Conservation (phyloP, 2,797 vertebrate species). For the Acipenser oxyrinchus region DNA sequence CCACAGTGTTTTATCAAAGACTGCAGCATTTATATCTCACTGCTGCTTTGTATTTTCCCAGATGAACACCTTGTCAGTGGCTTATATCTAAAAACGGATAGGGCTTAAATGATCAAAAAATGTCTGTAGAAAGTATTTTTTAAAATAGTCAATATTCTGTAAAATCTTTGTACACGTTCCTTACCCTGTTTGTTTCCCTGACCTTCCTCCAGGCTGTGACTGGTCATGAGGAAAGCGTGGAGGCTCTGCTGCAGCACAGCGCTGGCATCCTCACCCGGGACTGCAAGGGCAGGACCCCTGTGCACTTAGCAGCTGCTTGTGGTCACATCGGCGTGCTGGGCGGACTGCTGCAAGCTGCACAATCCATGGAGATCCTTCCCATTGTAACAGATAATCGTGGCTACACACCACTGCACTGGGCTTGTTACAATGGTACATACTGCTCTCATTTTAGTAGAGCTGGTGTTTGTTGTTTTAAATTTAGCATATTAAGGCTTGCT, state of each 20-base stretch:
- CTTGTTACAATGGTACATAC: slow-evolving; percentile 89
- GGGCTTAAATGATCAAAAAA: too few species aligned
- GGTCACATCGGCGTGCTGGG: slow-evolving; percentile 90
- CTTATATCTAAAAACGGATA: too few species aligned
- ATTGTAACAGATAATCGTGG: slow-evolving; percentile 84
- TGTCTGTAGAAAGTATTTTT: too few species aligned
- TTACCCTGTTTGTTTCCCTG: slow-evolving; percentile 9
- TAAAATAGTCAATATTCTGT: too few species aligned
- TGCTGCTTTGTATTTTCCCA: too few species aligned
- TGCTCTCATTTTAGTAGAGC: background rate
- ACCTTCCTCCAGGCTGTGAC: slow-evolving; percentile 74
- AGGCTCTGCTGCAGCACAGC: slow-evolving; percentile 88
- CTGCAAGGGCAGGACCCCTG: slow-evolving; percentile 80
- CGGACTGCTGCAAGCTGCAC: slow-evolving; percentile 83
- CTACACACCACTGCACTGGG: slow-evolving; percentile 97
- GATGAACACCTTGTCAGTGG: too few species aligned
- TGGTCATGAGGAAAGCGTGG: slow-evolving; percentile 92
- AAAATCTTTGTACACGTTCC: too few species aligned
- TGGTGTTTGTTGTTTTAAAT: too few species aligned
- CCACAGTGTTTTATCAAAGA: too few species aligned
- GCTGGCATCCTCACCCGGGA: slow-evolving; percentile 82
- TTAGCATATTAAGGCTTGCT: too few species aligned
- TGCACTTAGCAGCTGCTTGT: slow-evolving; percentile 89
- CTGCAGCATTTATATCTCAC: too few species aligned
- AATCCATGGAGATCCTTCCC: slow-evolving; percentile 73